Evolutionary conservation across 1,140 invertebrate genomes (phyloP), one percentile per base, ranked within the genome.

Genomic region (Trissolcus basalis): DNA sequence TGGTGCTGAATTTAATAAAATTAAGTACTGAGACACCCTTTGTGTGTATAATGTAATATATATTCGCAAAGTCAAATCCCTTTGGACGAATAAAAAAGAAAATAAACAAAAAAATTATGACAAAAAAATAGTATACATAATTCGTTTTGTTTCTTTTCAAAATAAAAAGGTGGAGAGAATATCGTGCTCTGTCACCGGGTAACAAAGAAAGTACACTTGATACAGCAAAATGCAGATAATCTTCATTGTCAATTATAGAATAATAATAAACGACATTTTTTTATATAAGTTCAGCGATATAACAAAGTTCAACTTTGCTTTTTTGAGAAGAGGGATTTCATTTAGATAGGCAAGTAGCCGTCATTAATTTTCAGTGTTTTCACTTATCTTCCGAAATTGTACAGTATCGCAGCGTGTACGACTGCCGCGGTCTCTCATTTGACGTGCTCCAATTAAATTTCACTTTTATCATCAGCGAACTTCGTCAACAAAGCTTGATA

Each of bases 201-300:
- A 65, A 58, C 16, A 59, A 74, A 63, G 71, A 74, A 74, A 74
- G 71, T 74, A 74, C 36, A 74, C 60, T 65, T 72, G 35, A 13
- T 58, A 60, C 19, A 27, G 67, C 60, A 47, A 64, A 60, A 59
- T 70, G 65, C 49, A 47, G 55, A 70, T 49, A 33, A 60, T 70
- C 56, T 65, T 70, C 43, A 76, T 60, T 70, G 73, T 76, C 60
- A 76, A 76, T 76, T 76, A 70, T 53, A 60, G 32, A 54, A 27
- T 60, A 65, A 15, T 47, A 44, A 53, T 59, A 64, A 36, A 60
- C 32, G 15, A 51, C 7, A 15, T 9, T 6, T 48, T 48, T 59
- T 74, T 51, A 39, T 14, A 55, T 48, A 16, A 65, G 56, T 73
- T 73, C 35, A 27, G 12, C 39, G 33, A 65, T 59, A 4, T 15